phyloP scores from a whole-genome alignment of 2,113 vertebrate genomes.

The Pithys albifrons region DNA sequence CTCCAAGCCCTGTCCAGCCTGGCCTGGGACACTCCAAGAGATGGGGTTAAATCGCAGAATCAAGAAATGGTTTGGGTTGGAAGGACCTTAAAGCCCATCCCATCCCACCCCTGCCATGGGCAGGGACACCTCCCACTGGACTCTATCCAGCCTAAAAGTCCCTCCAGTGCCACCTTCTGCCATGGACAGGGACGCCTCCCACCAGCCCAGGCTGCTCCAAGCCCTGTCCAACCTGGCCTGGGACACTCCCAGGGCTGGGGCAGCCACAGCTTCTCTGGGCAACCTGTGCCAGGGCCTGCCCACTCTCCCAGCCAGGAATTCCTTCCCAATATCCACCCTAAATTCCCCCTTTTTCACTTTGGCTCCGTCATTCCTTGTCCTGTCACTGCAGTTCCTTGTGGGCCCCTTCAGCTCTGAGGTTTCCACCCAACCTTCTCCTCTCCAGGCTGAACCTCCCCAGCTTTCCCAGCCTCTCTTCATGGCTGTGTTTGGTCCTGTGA shows the following conservation, averaged over 20 bases:
- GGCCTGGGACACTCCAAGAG: background rate
- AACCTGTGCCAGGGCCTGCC: background rate
- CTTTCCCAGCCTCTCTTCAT: background rate
- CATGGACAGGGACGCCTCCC: background rate
- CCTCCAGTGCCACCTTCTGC: background rate
- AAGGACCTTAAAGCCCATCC: background rate
- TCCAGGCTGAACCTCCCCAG: background rate
- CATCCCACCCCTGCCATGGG: background rate
- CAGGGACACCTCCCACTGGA: too few species aligned
- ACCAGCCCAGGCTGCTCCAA: fast-evolving
- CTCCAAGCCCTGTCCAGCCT: background rate
- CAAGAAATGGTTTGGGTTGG: background rate
- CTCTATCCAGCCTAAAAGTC: background rate
- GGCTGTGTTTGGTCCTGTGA: background rate
- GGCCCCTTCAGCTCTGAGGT: background rate
- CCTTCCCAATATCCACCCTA: fast-evolving
- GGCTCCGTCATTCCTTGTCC: background rate
- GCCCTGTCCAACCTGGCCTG: background rate
- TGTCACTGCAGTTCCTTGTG: background rate
- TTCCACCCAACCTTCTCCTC: background rate
- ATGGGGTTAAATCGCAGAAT: too few species aligned
- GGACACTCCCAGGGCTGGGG: background rate
- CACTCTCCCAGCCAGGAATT: background rate
- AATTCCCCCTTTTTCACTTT: background rate
- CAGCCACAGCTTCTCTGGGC: background rate